Base-by-base conservation (phyloP, 2,888 invertebrate genomes). In the Polydrusus pterygomalis region DNA sequence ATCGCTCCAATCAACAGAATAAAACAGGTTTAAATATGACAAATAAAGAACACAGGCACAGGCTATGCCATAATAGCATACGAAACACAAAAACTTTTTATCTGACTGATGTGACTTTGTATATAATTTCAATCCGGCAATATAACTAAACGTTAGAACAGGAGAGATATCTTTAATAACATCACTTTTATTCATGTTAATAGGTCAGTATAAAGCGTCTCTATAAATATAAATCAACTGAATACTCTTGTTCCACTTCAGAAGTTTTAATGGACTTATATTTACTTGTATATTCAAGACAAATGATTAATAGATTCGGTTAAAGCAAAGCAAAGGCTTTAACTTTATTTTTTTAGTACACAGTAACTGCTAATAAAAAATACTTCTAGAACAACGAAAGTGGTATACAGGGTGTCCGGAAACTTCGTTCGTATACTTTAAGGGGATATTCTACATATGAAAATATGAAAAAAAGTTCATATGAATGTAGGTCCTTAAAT, bases 41-140 rank as follows among this genome's bases (percentile, higher is more conserved):
- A 80, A 20, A 74, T 43, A 78, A 2, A 74, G 10, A n/a, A 63
- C 60, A 70, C 15, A 20, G 25, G n/a, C 11, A 51, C 47, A 60
- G 10, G 67, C 43, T 56, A 75, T 15, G 15, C 13, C 11, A 38
- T 62, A 75, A 34, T 56, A 43, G 34, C 60, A 25, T 51, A 54
- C 8, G 43, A 38, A 56, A 63, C 62, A 60, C 64, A 78, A 45
- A 30, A 17, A 11, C 8, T 38, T 60, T n/a, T 9, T 9, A 18
- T 38, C 38, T 38, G 8, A 34, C n/a, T 38, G 9, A 0, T 60
- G 58, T 17, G 58, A 10, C 11, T 74, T 62, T 6, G 71, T 63
- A 40, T 74, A 56, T 51, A 76, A 70, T 49, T 77, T 74, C 18
- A 80, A 67, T 20, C 79, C 79, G 38, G 78, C 78, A 18, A 79